Evolutionary conservation across 1,140 invertebrate genomes (phyloP), one percentile per base, ranked within the genome.

Genomic region (Drosophila sulfurigaster): DNA sequence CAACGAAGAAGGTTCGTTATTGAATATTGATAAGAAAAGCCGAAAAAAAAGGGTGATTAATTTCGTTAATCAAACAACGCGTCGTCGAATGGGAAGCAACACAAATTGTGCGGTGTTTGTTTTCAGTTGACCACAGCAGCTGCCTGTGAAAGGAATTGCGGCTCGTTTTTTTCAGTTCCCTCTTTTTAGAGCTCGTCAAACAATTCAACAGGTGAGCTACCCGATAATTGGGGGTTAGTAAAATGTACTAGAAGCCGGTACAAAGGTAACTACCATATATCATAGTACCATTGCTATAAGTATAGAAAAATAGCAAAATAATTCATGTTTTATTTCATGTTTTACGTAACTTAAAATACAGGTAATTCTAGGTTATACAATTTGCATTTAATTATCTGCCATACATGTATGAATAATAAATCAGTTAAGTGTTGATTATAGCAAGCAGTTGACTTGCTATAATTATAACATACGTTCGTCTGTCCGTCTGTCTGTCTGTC

Each of bases 51-150:
- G 66, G 65, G 65, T 49, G 71, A 74, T 74, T 74, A 69, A 30
- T 69, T 41, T 69, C 13, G 56, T 56, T 60, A 69, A 69, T 69
- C 71, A 41, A 38, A 7, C 48, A 54, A 65, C 3, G 20, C 20
- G 20, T 25, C 20, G n/a, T 49, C 57, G 20, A 56, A 49, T 69
- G 57, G 49, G 32, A 62, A 62, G n/a, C 20, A 35, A 25, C 10
- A 51, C 13, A 57, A 74, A 62, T 48, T 28, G 58, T 59, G 32
- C 13, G 63, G n/a, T 11, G 32, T 54, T 49, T 41, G 49, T 75
- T 71, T 78, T 88, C 58, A 82, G 83, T 86, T 72, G 46, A 62
- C 16, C 49, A 73, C 64, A 46, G 52, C 60, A 28, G 62, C 45
- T 59, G 65, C 38, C 41, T 41, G 71, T 63, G 54, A 38, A 38